A percentile compares a stretch with the other conserved stretches of the same genome.
These are phyloP conservation scores for Helostoma temminkii DNA, from an alignment of 2,797 vertebrate species.

Conservation along the genomic window DNA sequence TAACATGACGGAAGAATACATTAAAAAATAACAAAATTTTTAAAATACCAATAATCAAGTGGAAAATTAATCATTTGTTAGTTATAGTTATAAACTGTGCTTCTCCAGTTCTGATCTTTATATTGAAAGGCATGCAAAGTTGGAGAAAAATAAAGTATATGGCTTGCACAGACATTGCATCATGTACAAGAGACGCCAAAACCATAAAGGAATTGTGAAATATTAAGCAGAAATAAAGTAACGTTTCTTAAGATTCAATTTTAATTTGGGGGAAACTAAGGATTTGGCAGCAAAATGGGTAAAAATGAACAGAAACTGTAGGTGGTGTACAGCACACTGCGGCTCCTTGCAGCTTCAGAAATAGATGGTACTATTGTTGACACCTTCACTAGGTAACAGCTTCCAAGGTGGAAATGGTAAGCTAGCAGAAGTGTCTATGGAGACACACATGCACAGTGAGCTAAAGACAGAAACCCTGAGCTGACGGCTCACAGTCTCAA, in stretches of 20 bases:
- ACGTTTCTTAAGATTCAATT: not conserved
- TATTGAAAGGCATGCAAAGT: conserved; percentile 17
- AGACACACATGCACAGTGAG: conserved; percentile 21
- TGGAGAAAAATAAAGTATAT: conserved; percentile 12
- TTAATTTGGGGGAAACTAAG: not conserved
- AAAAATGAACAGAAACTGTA: not conserved
- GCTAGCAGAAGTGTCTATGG: conserved; percentile 35
- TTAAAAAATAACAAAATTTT: no score
- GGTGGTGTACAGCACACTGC: not conserved
- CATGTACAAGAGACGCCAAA: conserved; percentile 39
- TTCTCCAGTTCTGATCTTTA: conserved; percentile 3
- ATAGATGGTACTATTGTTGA: conserved; percentile 42
- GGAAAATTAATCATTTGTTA: not conserved
- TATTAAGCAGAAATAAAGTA: conserved; percentile 35
- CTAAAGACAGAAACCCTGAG: conserved; percentile 30
- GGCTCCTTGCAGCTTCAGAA: conserved; percentile 2
- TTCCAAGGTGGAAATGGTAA: conserved; percentile 19
- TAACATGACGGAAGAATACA: not conserved
- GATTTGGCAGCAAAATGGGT: not conserved
- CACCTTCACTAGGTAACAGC: conserved; percentile 51
- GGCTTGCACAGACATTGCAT: conserved; percentile 71
- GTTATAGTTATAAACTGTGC: not conserved
- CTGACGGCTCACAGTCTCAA: conserved; percentile 30
- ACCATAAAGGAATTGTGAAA: conserved; percentile 44
- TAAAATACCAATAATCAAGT: not conserved